Base-by-base conservation (phyloP, 64 coral and sea anemone species). In the Montipora cactus region DNA sequence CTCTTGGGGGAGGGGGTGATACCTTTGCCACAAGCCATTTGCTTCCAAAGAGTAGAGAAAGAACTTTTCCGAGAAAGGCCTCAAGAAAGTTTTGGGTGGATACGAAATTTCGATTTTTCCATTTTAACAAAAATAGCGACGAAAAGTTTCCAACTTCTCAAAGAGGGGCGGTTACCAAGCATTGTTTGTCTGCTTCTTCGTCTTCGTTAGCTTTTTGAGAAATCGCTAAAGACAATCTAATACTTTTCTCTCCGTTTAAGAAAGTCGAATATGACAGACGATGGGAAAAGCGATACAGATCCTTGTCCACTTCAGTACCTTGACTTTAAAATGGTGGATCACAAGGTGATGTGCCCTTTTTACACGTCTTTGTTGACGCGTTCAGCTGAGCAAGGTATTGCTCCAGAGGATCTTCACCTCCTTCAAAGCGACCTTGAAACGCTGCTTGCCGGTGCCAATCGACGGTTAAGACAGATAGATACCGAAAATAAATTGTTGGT, bases 401-500 rank as follows among this genome's bases (percentile, higher is more conserved):
- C 79, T 12, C 89, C 89, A 0, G 98, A 99, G 23, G 98, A 99
- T 9, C 92, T 99, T n/a, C 92, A 96, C 74, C 87, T 99, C 83
- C 86, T 99, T 80, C 92, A 93, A 89, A 99, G 98, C 58, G 98
- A 99, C 81, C 92, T 99, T 16, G 98, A 99, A 99, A 99, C 98
- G 8, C 75, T 99, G 8, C 87, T 99, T 15, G 98, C 98, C 1
- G 92, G 92, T 7, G 95, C 91, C 61, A 99, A 99, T 82, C 95
- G 98, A 8, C 95, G 98, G 55, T 89, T 94, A 62, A 83, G 98
- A 75, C 73, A 96, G 23, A 57, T 99, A 45, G 98, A 99, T 51
- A 88, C 94, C n/a, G 98, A 99, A 88, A 99, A 89, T 44, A 99
- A 99, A 87, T 68, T 99, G 62, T 81, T 99, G 72, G 78, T 96